Percentiles rank a stretch among this genome's conserved stretches.
Conservation (phyloP, 2,797 vertebrate genomes). For the Acrocephalus scirpaceus region DNA sequence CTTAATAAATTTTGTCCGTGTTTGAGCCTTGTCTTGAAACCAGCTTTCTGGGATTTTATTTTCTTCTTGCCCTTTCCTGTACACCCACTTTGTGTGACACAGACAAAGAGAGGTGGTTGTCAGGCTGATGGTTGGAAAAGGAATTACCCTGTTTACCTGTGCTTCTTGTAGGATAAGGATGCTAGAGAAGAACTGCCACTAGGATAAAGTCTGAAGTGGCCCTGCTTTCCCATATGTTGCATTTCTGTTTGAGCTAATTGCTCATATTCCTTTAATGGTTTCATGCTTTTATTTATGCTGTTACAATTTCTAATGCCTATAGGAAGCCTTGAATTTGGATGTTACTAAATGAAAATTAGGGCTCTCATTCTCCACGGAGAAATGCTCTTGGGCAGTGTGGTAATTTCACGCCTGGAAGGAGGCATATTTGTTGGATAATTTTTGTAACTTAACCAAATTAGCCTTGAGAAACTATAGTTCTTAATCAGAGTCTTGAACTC, state of each 20-base stretch:
- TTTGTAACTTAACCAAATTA: conserved; percentile 10
- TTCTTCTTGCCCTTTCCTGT: background rate
- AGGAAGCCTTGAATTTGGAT: background rate
- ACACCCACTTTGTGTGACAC: background rate
- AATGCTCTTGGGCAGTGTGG: background rate
- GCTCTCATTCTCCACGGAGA: background rate
- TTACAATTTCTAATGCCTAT: background rate
- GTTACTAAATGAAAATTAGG: background rate
- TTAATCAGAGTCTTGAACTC: background rate
- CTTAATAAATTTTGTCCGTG: background rate
- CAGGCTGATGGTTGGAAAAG: background rate
- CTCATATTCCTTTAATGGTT: background rate
- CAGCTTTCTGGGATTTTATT: background rate
- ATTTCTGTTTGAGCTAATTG: background rate
- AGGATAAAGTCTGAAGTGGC: background rate
- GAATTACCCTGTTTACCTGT: background rate
- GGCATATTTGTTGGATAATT: background rate
- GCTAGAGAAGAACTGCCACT: background rate
- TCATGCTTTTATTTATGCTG: background rate
- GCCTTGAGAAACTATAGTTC: background rate
- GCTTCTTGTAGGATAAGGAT: background rate
- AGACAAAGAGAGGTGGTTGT: background rate
- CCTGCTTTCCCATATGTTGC: background rate
- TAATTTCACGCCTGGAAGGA: conserved; percentile 46
- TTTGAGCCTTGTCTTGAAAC: background rate